phyloP scores from a whole-genome alignment of 1,140 invertebrate species.

The Holotrichia oblita region DNA sequence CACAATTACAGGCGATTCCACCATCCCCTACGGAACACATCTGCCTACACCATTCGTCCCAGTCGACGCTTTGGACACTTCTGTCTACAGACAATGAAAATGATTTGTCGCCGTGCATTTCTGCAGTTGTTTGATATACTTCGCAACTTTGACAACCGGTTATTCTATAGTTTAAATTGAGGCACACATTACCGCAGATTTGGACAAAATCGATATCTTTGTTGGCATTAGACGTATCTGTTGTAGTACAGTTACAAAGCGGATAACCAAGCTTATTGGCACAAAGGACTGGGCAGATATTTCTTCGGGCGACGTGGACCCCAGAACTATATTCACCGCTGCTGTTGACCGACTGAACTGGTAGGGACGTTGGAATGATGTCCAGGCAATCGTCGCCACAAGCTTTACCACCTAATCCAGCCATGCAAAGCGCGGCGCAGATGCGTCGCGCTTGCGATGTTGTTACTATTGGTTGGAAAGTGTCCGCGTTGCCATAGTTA shows the following conservation, averaged over 20 bases:
- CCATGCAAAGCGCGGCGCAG: conserved; percentile 59
- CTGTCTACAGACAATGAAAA: neutral
- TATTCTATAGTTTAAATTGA: conserved; percentile 53
- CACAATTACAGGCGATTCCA: conserved; percentile 40
- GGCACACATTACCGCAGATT: conserved; percentile 58
- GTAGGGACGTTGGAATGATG: conserved; percentile 52
- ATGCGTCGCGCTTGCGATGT: conserved; percentile 54
- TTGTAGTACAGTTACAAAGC: conserved; percentile 53
- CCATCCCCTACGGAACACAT: conserved; percentile 64
- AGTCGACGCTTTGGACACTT: conserved; percentile 51
- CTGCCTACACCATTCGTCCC: conserved; percentile 62
- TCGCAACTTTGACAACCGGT: conserved; percentile 52
- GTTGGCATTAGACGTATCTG: conserved; percentile 24
- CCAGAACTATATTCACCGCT: neutral
- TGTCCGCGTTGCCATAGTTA: conserved; percentile 45
- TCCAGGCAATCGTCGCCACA: conserved; percentile 59
- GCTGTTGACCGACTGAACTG: conserved; percentile 46
- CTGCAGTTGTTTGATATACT: conserved; percentile 42
- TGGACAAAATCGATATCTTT: conserved; percentile 52
- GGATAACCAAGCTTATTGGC: conserved; percentile 59
- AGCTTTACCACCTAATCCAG: conserved; percentile 60
- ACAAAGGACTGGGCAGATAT: conserved; percentile 58
- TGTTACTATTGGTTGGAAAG: conserved; percentile 55
- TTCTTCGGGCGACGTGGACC: conserved; percentile 48
- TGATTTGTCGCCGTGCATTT: conserved; percentile 37